These are phyloP conservation scores for Zosterops japonicus DNA, from an alignment of 2,113 vertebrate genomes.

Conservation along the genomic window DNA sequence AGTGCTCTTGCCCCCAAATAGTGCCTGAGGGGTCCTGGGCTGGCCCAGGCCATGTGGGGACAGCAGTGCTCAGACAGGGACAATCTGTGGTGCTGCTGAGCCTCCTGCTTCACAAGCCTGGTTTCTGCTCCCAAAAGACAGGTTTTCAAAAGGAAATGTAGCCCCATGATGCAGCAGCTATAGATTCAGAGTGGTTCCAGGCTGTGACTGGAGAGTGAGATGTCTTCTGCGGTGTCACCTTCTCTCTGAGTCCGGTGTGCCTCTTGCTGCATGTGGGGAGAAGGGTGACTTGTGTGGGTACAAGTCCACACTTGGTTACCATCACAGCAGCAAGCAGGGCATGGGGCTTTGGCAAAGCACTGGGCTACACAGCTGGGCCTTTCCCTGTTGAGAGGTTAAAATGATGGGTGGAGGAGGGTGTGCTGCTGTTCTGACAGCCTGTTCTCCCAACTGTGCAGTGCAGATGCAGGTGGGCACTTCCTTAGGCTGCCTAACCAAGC, in stretches of 20 bases:
- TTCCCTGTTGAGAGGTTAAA: neutral
- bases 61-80: neutral
- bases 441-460: rapidly evolving
- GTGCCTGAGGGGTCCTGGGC: no score
- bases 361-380: neutral
- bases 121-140: neutral
- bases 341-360: neutral
- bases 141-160: neutral
- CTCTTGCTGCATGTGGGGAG: neutral
- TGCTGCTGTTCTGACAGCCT: neutral
- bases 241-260: neutral
- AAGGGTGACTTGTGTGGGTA: neutral
- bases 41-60: rapidly evolving
- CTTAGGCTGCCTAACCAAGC: neutral
- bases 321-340: neutral
- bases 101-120: neutral
- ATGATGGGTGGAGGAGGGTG: neutral
- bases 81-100: neutral
- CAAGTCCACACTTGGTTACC: neutral
- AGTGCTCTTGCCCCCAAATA: neutral
- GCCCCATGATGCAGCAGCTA: neutral
- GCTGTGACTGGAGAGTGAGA: neutral
- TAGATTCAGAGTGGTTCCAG: neutral
- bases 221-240: neutral
- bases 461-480: neutral